Evolutionary conservation across 1,140 invertebrate species (phyloP), one percentile per base, ranked within the genome.

Genomic region (Zaprionus lachaisei): DNA sequence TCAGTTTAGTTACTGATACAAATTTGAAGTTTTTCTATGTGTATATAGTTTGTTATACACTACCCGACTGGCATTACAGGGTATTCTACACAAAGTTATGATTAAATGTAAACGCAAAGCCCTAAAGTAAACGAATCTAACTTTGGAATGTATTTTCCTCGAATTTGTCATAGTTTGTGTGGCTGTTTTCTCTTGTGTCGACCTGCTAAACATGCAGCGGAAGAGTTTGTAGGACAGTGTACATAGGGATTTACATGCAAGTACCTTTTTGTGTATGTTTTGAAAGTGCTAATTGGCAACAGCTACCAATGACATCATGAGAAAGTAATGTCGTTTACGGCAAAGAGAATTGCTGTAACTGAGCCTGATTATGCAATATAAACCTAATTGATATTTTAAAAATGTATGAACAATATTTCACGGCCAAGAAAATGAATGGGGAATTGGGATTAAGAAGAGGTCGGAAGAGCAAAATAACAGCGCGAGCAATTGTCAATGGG

Each of bases 311-410:
- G 71, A 68, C 71, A 68, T 68, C 71, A 73, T 73, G 56, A 55
- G 71, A 73, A 68, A 14, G 34, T 44, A 51, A 72, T 66, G 20
- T 17, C n/a, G 31, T 1, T n/a, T 12, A 24, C 7, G 11, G 4
- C 22, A 20, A 55, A 24, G 31, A 34, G 31, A 26, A n/a, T 7
- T 61, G 20, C 60, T 62, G 44, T 20, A 20, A 26, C 44, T 9
- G 31, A 34, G 9, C 12, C 28, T 28, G 44, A 67, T 67, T 60
- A 66, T 66, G 62, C 55, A 38, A 66, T 61, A 70, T 61, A 70
- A 64, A 41, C 57, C 17, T 81, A 81, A 79, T 86, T 72, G 79
- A 79, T 68, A 66, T 63, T 79, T 84, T 56, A 70, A 79, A 79
- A 72, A 70, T 79, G 51, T 47, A 81, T 74, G 56, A 84, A 73